These are phyloP conservation scores for Noctua janthina DNA, from an alignment of 2,888 invertebrate genomes.

Conservation along the genomic window DNA sequence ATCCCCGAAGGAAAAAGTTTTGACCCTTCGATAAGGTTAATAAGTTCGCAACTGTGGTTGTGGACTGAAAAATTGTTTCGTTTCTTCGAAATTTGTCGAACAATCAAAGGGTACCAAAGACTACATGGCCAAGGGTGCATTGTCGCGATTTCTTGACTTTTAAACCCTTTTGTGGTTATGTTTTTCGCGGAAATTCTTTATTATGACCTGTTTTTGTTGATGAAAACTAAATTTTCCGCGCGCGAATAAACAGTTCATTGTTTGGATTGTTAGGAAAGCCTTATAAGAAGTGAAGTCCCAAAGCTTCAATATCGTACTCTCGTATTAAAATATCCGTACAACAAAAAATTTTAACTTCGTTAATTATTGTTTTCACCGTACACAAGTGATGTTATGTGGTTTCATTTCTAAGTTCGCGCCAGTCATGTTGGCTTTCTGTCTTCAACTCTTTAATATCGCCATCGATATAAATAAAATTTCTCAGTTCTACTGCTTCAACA, in stretches of 20 bases:
- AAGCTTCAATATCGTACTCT: neutral
- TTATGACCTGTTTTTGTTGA: slow-evolving; percentile 31
- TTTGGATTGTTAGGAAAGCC: slow-evolving; percentile 8
- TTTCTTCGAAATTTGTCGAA: slow-evolving; percentile 62
- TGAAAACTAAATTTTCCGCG: slow-evolving; percentile 8
- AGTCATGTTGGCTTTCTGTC: neutral
- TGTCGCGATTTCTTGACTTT: slow-evolving; percentile 54
- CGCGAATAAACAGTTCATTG: slow-evolving; percentile 1
- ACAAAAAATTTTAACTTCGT: neutral
- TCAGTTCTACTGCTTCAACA: neutral
- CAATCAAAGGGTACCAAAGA: slow-evolving; percentile 62
- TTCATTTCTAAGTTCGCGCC: slow-evolving; percentile 12
- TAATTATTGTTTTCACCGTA: neutral
- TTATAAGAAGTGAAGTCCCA: neutral
- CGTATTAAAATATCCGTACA: neutral
- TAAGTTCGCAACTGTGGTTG: slow-evolving; percentile 61
- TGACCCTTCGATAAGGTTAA: slow-evolving; percentile 64
- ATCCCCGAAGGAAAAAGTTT: slow-evolving; percentile 53
- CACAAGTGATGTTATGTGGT: neutral
- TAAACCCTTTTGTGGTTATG: slow-evolving; percentile 59
- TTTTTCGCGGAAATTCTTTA: slow-evolving; percentile 41
- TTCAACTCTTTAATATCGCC: neutral
- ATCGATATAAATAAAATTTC: slow-evolving; percentile 2
- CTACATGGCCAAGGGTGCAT: slow-evolving; percentile 53
- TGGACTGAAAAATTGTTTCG: slow-evolving; percentile 58